A percentile compares a stretch with the other conserved stretches of the same genome.
Conservation (phyloP, 2,888 invertebrate species). For the Rhagonycha fulva region DNA sequence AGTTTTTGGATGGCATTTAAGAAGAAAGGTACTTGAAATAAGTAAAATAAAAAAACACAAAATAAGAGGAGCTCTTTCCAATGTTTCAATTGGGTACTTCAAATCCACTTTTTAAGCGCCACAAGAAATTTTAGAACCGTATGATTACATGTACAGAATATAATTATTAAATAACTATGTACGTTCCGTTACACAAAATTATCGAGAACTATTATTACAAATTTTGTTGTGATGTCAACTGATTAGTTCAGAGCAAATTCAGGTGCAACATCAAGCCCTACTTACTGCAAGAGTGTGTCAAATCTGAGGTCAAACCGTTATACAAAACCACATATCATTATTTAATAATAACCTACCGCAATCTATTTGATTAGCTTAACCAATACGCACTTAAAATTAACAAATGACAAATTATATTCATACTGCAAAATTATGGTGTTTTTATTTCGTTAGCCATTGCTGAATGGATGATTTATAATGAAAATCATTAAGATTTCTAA, state of each 20-base stretch:
- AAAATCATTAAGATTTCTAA: no score
- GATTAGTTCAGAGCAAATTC: background rate
- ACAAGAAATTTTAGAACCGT: no score
- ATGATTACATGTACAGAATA: no score
- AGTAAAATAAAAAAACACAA: no score
- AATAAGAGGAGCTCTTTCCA: background rate
- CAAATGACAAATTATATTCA: background rate
- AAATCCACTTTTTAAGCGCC: background rate
- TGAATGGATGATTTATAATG: no score
- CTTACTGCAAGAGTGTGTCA: background rate
- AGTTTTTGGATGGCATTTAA: background rate
- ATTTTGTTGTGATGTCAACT: background rate
- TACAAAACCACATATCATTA: background rate
- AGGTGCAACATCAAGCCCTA: background rate
- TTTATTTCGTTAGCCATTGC: no score
- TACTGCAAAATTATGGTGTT: background rate
- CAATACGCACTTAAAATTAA: background rate
- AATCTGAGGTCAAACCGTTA: background rate
- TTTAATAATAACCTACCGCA: background rate
- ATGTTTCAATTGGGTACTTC: no score
- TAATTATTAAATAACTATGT: no score
- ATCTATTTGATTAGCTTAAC: background rate
- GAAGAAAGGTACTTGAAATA: background rate
- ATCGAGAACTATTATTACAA: background rate
- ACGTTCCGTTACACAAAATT: no score